Evolutionary conservation across 2,113 vertebrate species (phyloP), one percentile per base, ranked within the genome.

Genomic region (Mus pahari): DNA sequence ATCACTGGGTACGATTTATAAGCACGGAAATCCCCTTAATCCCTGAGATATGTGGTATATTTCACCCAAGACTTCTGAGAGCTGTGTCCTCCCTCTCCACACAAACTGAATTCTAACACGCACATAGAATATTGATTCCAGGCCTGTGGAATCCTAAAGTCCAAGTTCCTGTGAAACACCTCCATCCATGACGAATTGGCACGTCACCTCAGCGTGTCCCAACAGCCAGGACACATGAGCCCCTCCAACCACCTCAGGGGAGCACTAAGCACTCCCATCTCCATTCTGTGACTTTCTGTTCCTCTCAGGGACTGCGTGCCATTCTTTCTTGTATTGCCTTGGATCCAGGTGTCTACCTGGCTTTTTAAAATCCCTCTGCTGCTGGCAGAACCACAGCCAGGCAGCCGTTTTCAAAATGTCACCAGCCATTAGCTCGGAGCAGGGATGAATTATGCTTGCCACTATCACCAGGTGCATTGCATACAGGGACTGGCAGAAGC

Each of bases 61-160:
- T 96, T 96, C 93, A 88, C 90, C 96, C 96, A 97, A 86, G 95
- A 97, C 96, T 96, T 96, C 88, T 0, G 33, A 96, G 91, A 94
- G 88, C 79, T 60, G n/a, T 2, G 19, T 94, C 93, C 53, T 92
- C 94, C 96, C 39, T 89, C 74, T 90, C 89, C 90, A 73, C 45
- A 13, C 92, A 77, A 96, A 96, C 90, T 93, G 92, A 95, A 96
- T 97, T 94, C 93, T 94, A 95, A 97, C 94, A 92, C 11, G 36
- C 93, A 91, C 97, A 93, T 87, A 88, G 93, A 96, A 96, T 92
- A 97, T 96, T 92, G 88, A 96, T 96, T 97, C 95, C 94, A 95
- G 96, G 79, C 96, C 8, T 97, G 93, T 71, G 94, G 94, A 95
- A 97, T 96, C 95, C 96, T 91, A 97, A 97, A 90, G 92, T 93